phyloP scores from a whole-genome alignment of 2,888 invertebrate species.

The Xanthia icteritia region DNA sequence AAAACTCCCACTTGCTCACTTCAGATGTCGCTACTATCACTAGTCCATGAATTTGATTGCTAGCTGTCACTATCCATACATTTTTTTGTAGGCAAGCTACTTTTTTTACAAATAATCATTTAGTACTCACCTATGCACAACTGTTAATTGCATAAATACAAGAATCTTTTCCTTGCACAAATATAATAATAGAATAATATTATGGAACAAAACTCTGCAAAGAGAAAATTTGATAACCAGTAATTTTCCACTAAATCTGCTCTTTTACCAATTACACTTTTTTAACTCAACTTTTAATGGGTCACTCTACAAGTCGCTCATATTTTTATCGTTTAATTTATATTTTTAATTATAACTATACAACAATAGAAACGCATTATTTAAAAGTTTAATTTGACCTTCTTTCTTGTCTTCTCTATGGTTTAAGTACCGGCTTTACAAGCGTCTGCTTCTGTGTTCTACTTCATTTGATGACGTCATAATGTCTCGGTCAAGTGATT shows the following conservation, averaged over 20 bases:
- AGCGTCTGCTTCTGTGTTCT: slow-evolving; percentile 48
- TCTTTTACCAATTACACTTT: neutral
- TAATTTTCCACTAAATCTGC: neutral
- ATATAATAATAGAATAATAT: neutral
- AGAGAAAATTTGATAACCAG: neutral
- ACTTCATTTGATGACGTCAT: slow-evolving; percentile 52
- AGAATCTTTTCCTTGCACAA: neutral
- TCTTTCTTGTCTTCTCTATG: slow-evolving; percentile 1
- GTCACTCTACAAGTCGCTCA: too few relatives aligned
- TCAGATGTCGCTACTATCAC: too few relatives aligned
- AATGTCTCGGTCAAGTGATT: slow-evolving; percentile 50
- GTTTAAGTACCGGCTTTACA: slow-evolving; percentile 40
- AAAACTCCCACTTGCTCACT: too few relatives aligned
- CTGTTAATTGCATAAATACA: neutral
- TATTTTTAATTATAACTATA: too few relatives aligned
- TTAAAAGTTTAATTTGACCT: slow-evolving; percentile 17
- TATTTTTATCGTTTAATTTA: too few relatives aligned
- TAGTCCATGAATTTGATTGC: too few relatives aligned
- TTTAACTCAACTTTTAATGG: too few relatives aligned
- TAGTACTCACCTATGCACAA: neutral
- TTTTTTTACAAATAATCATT: neutral
- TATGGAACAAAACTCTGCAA: neutral
- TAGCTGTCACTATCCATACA: too few relatives aligned
- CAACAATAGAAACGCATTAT: too few relatives aligned
- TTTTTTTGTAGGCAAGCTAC: neutral